Percentiles rank a stretch among this genome's conserved stretches.
Conservation (phyloP, 2,888 invertebrate genomes). For the Pecten maximus region DNA sequence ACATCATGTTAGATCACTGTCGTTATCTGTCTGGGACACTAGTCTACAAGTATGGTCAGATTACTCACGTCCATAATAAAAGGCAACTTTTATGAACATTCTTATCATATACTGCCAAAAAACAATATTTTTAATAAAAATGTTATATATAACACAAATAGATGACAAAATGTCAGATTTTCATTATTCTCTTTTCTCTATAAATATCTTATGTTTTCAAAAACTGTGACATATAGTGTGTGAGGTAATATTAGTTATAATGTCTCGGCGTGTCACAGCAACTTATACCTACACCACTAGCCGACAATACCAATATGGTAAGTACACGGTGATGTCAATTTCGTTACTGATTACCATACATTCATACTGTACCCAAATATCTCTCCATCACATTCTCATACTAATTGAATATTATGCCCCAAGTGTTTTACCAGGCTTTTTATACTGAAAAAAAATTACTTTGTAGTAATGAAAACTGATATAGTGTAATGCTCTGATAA, state of each 20-base stretch:
- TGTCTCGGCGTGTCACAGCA: background rate
- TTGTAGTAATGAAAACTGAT: background rate
- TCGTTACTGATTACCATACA: background rate
- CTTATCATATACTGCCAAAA: background rate
- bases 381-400: background rate
- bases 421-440: background rate
- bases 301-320: background rate
- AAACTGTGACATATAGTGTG: too few species aligned
- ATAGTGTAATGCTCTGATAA: background rate
- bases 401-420: slow-evolving; percentile 11
- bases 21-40: slow-evolving; percentile 21
- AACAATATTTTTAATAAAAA: background rate
- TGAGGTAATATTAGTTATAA: too few species aligned
- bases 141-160: too few species aligned
- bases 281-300: background rate
- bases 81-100: background rate
- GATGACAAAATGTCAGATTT: too few species aligned
- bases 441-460: background rate
- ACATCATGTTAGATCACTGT: slow-evolving; percentile 28
- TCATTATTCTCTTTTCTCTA: too few species aligned
- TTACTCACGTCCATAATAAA: background rate
- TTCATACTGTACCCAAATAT: background rate
- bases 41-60: background rate
- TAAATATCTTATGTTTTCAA: too few species aligned
- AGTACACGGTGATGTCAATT: background rate